These are phyloP conservation scores for Aphis gossypii DNA, from an alignment of 1,140 invertebrate species.

Conservation along the genomic window DNA sequence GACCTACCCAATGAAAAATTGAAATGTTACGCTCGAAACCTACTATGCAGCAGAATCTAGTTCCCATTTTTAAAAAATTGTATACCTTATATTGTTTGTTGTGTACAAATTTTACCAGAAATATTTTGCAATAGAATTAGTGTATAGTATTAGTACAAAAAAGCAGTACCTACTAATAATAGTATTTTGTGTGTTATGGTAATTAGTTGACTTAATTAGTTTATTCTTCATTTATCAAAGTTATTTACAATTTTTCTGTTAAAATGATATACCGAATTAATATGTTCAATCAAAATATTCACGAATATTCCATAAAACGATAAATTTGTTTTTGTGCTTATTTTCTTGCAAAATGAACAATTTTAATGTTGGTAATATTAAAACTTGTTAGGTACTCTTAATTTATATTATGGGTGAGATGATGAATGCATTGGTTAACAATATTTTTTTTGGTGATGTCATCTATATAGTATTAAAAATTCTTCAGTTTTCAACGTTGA, in stretches of 20 bases:
- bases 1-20: too few relatives aligned
- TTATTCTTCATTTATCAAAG: neutral
- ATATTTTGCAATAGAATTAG: neutral
- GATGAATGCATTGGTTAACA: too few relatives aligned
- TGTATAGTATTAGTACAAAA: neutral
- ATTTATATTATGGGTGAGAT: too few relatives aligned
- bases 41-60: neutral
- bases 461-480: too few relatives aligned
- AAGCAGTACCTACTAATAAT: neutral
- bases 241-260: neutral
- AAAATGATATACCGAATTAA: neutral
- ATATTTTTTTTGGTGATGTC: too few relatives aligned
- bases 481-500: too few relatives aligned
- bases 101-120: neutral
- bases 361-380: neutral
- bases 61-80: neutral
- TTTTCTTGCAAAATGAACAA: neutral
- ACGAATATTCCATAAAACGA: neutral
- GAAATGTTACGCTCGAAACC: too few relatives aligned
- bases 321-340: neutral
- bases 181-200: neutral
- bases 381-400: too few relatives aligned
- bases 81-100: neutral
- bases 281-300: neutral
- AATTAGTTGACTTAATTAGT: neutral